Percentiles rank a stretch among this genome's conserved stretches.
Conservation (phyloP, 2,888 invertebrate genomes). For the Caenorhabditis sp. region DNA sequence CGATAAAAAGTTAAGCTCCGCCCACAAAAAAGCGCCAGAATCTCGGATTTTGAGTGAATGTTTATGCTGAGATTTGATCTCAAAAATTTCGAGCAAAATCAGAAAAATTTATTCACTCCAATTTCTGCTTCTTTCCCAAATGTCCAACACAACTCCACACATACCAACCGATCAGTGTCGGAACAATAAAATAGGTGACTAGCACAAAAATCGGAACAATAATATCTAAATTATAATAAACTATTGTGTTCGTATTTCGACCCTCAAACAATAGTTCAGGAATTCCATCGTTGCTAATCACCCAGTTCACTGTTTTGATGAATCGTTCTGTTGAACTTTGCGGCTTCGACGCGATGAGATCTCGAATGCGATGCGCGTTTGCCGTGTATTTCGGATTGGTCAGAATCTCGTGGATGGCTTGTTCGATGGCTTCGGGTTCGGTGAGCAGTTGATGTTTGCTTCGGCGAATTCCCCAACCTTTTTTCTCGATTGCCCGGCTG, state of each 20-base stretch:
- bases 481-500: slow-evolving; percentile 31
- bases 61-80: too few relatives aligned
- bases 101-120: slow-evolving; percentile 10
- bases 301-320: slow-evolving; percentile 46
- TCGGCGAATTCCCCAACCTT: slow-evolving; percentile 33
- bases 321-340: slow-evolving; percentile 42
- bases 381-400: slow-evolving; percentile 40
- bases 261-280: slow-evolving; percentile 24
- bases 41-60: too few relatives aligned
- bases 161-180: slow-evolving; percentile 8
- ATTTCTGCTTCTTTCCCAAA: slow-evolving; percentile 11
- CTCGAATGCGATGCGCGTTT: slow-evolving; percentile 35
- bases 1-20: too few relatives aligned
- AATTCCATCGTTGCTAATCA: slow-evolving; percentile 29
- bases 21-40: too few relatives aligned
- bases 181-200: slow-evolving; percentile 3
- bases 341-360: slow-evolving; percentile 44
- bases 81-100: background rate
- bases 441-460: slow-evolving; percentile 19
- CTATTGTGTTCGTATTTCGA: slow-evolving; percentile 14
- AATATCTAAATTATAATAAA: slow-evolving; percentile 37
- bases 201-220: slow-evolving; percentile 25
- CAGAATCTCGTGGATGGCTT: slow-evolving; percentile 24
- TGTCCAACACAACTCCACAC: slow-evolving; percentile 27
- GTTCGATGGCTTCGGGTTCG: slow-evolving; percentile 21